Conservation (phyloP, 2,113 vertebrate genomes). For the Daboia siamensis region DNA sequence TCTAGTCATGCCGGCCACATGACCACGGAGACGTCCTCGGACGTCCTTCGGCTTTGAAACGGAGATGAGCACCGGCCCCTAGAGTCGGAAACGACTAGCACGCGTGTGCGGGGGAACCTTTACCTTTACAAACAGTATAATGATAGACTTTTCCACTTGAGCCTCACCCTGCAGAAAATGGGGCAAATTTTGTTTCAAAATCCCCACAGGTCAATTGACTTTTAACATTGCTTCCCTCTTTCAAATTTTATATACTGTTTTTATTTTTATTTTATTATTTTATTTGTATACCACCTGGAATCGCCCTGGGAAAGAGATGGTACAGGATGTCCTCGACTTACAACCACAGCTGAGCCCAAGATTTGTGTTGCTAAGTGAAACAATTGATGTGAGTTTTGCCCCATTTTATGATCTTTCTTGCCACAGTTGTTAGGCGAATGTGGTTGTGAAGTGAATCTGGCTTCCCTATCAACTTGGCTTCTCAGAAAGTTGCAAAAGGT, state of each 20-base stretch:
- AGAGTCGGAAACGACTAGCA: no score
- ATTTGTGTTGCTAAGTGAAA: background rate
- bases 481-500: background rate
- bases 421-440: background rate
- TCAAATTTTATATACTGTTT: background rate
- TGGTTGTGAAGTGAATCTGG: background rate
- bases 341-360: background rate
- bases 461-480: background rate
- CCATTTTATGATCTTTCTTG: background rate
- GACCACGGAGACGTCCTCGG: no score
- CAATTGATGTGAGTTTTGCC: background rate
- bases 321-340: background rate
- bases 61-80: no score
- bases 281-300: background rate
- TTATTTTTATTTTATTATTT: background rate
- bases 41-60: no score
- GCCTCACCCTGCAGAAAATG: background rate
- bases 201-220: background rate
- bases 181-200: background rate
- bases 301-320: background rate
- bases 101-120: no score
- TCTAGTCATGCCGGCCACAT: no score
- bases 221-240: background rate
- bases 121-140: background rate
- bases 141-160: background rate